phyloP scores from a whole-genome alignment of 2,888 invertebrate genomes.

The Cataglyphis altisquamis region DNA sequence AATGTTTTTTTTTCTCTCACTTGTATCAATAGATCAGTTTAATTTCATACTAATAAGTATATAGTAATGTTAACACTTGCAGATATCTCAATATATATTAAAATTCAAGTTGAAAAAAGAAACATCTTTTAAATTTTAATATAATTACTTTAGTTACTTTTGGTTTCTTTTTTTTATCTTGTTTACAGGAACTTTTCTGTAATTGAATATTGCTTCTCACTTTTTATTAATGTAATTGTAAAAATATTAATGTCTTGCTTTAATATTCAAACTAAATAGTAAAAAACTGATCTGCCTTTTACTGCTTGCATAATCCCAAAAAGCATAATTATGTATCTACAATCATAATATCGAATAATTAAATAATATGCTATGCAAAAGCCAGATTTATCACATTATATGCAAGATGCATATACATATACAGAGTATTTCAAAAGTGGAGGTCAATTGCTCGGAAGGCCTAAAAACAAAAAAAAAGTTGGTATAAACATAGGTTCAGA shows the following conservation, averaged over 20 bases:
- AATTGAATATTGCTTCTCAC: conserved; percentile 42
- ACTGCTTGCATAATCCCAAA: conserved; percentile 6
- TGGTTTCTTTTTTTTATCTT: conserved; percentile 13
- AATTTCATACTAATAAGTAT: conserved; percentile 5
- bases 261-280: conserved; percentile 29
- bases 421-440: too few species aligned
- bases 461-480: too few species aligned
- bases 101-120: conserved; percentile 23
- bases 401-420: conserved; percentile 11
- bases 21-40: conserved; percentile 28
- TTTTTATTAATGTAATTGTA: conserved; percentile 27
- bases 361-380: conserved; percentile 21
- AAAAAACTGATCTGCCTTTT: conserved; percentile 39
- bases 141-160: conserved; percentile 2
- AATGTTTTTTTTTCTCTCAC: conserved; percentile 14
- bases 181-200: conserved; percentile 45
- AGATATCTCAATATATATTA: neutral
- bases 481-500: too few species aligned
- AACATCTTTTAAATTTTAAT: conserved; percentile 25
- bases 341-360: neutral
- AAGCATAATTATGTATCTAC: conserved; percentile 3
- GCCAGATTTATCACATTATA: conserved; percentile 22
- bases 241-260: conserved; percentile 38
- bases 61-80: conserved; percentile 1
- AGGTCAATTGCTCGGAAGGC: too few species aligned